Base-by-base conservation (phyloP, 1,140 invertebrate genomes). In the Panonychus citri region DNA sequence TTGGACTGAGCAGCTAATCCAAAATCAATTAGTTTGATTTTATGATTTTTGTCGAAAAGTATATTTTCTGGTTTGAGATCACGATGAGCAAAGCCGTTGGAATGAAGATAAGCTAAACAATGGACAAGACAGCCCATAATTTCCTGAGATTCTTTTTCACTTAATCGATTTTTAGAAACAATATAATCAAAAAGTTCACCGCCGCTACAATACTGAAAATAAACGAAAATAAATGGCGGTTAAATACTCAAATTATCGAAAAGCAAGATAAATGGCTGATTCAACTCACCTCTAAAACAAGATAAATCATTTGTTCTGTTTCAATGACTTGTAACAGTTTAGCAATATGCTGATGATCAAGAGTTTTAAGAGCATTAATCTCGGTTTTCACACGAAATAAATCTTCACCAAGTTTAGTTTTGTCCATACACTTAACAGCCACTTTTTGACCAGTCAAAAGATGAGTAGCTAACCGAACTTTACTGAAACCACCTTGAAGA, bases 31-130 rank as follows among this genome's bases (percentile, higher is more conserved):
- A 90, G 66, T 66, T 88, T 88, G 21, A 90, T 70, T 64, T 81
- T 80, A 59, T 85, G 76, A 53, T 83, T 75, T 64, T 77, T 78
- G 63, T 86, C 81, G 52, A 90, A 65, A 26, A 90, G 68, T 50
- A 90, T 75, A 70, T 90, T 87, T 73, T 86, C 83, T 19, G 84
- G 83, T 70, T 86, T 87, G 19, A 87, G 69, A 69, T 87, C 84
- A 62, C 84, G 69, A 64, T 87, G 83, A 53, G 80, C 81, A 68
- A 78, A 84, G 43, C 83, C 83, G 61, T 75, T 71, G 54, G 70
- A 72, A 64, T 87, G 84, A 52, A 83, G 75, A 64, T 81, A 85
- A 3, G 78, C 78, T 24, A 87, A 78, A 43, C 42, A 48, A 27
- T 54, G 24, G 21, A 60, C 40, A 15, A 61, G 25, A 46, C 81